Base-by-base conservation (phyloP, 2,113 vertebrate species). In the Cinclus cinclus region DNA sequence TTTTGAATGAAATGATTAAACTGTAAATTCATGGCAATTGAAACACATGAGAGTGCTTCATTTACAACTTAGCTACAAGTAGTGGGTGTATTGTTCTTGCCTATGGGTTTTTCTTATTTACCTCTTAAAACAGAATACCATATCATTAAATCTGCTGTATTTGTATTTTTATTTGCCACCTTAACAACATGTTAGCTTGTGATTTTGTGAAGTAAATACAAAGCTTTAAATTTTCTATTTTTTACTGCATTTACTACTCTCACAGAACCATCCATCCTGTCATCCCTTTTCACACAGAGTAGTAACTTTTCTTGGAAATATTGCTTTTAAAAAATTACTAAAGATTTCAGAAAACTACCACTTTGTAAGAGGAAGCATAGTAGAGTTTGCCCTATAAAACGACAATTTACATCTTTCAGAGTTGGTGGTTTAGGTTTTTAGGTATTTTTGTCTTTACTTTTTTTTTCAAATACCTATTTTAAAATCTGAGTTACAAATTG, bases 341-440 rank as follows among this genome's bases (percentile, higher is more conserved):
- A 69, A 44, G 0, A 28, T 59, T 69, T 59, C n/a, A 59, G 4
- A 2, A 53, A 83, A 23, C 5, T 65, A 21, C 33, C 4, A 0
- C 3, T 37, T 83, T 52, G 15, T n/a, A 52, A 30, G 17, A 77
- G 33, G 56, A 92, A 49, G 3, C 8, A n/a, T 3, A 22, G 16
- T 55, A 76, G 6, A 37, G 2, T 52, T 62, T 70, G 2, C 2
- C 11, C 6, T 41, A 23, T 31, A 46, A 67, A 37, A 31, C 20
- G 21, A 39, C 8, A 70, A 42, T 35, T 47, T 44, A 2, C 3
- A 37, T 65, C 33, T 85, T 67, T 74, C 23, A 44, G 20, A 50
- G 2, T 6, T 18, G 2, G 0, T 1, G 0, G 16, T 65, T 33
- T 35, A 15, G 0, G 1, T 33, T 87, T 55, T 81, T 17, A 5